Conservation (phyloP, 2,113 vertebrate genomes). For the Poicephalus meyeri region DNA sequence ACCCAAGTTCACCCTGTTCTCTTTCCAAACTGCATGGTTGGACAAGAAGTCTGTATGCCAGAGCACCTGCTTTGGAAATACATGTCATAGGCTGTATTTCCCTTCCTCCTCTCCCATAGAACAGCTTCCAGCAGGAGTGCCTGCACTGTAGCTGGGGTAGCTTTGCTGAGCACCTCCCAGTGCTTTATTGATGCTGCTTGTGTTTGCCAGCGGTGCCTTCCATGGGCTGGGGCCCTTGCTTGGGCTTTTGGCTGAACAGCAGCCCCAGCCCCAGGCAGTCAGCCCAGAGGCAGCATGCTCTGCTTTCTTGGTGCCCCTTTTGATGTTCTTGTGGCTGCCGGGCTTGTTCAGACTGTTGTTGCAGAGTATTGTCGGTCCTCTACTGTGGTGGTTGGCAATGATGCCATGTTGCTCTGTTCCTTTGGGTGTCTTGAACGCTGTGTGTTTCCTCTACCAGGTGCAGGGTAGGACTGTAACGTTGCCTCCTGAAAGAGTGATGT, state of each 20-base stretch:
- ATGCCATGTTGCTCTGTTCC: not conserved
- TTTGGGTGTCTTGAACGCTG: accelerated
- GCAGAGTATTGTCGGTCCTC: not conserved
- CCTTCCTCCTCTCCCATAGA: not conserved
- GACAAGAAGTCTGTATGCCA: not conserved
- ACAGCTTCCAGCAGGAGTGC: not conserved
- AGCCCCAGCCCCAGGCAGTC: not conserved
- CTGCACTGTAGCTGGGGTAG: not conserved
- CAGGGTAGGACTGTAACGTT: not conserved
- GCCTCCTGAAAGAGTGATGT: not conserved
- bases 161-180: not conserved
- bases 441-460: not conserved
- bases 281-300: not conserved
- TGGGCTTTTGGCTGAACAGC: not conserved
- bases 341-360: not conserved
- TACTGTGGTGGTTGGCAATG: accelerated
- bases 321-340: not conserved
- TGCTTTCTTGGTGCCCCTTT: accelerated
- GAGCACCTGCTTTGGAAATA: accelerated
- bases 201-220: not conserved
- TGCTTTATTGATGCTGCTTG: not conserved
- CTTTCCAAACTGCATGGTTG: not conserved
- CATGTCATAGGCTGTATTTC: accelerated
- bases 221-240: not conserved
- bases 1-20: not conserved